phyloP scores from a whole-genome alignment of 2,113 vertebrate genomes.

The Chaetodon trifascialis region DNA sequence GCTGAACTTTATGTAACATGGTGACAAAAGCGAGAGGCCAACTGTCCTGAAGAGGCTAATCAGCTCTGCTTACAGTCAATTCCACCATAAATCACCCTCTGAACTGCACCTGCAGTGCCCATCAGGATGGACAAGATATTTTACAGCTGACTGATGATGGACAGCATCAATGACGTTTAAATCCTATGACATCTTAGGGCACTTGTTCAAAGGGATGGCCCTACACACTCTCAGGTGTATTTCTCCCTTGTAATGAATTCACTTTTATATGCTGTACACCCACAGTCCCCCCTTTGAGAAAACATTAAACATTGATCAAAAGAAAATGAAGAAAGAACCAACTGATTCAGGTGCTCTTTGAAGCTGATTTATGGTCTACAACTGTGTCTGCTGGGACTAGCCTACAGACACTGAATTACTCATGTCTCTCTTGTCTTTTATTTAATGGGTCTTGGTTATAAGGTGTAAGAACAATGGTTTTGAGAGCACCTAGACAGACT shows the following conservation, averaged over 20 bases:
- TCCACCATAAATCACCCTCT: slow-evolving; percentile 1
- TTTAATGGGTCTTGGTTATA: background rate
- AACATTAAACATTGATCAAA: slow-evolving; percentile 56
- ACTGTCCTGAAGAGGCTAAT: background rate
- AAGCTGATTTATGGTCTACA: slow-evolving; percentile 25
- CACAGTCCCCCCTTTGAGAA: background rate
- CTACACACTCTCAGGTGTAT: background rate
- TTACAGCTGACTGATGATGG: background rate
- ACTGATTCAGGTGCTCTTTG: slow-evolving; percentile 25
- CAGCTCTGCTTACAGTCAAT: slow-evolving; percentile 1
- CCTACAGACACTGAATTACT: slow-evolving; percentile 2
- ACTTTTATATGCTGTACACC: background rate
- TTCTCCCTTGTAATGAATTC: background rate
- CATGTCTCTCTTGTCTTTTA: background rate
- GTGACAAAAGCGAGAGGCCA: background rate
- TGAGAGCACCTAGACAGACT: background rate
- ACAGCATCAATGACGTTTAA: background rate
- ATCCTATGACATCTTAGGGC: background rate
- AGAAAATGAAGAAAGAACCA: slow-evolving; percentile 30
- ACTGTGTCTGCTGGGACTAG: slow-evolving; percentile 23
- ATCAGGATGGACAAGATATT: slow-evolving; percentile 10
- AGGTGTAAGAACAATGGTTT: background rate
- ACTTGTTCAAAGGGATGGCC: background rate
- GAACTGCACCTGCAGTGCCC: background rate
- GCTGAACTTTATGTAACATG: slow-evolving; percentile 17